Evolutionary conservation across 2,888 invertebrate species (phyloP).

Genomic region (Harpalus rufipes): DNA sequence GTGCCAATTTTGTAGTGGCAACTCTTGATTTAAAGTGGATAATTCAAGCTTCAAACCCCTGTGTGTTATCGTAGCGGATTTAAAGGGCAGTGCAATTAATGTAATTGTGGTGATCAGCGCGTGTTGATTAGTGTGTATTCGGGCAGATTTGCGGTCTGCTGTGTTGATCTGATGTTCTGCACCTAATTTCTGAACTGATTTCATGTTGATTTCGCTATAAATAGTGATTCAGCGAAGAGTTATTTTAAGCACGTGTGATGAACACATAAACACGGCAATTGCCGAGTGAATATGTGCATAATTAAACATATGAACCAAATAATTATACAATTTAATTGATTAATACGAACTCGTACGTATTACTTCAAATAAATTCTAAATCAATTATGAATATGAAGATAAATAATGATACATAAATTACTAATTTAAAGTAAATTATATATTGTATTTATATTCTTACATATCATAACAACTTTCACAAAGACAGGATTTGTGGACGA

Average conservation of each 20-base stretch:
- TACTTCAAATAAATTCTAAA: too few species aligned
- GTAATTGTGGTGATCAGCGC: constrained; percentile 24
- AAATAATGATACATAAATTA: too few species aligned
- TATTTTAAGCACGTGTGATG: constrained; percentile 19
- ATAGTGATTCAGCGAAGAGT: constrained; percentile 4
- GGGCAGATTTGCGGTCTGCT: constrained; percentile 11
- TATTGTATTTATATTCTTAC: too few species aligned
- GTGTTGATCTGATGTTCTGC: constrained; percentile 1
- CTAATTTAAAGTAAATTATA: too few species aligned
- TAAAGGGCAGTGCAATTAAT: constrained; percentile 28
- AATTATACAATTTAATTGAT: not conserved
- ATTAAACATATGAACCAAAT: not conserved
- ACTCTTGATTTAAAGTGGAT: constrained; percentile 7
- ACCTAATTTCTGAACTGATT: not conserved
- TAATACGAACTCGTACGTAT: not conserved
- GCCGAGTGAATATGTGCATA: not conserved
- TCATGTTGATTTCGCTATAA: constrained; percentile 14
- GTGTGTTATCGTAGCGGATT: constrained; percentile 7
- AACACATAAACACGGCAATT: constrained; percentile 25
- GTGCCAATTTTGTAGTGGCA: not conserved
- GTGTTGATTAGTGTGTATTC: constrained; percentile 34
- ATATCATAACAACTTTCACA: too few species aligned
- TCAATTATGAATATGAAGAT: too few species aligned
- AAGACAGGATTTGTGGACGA: too few species aligned
- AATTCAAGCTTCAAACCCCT: not conserved